phyloP scores from a whole-genome alignment of 2,888 invertebrate species.

The Ectropis crepuscularia region DNA sequence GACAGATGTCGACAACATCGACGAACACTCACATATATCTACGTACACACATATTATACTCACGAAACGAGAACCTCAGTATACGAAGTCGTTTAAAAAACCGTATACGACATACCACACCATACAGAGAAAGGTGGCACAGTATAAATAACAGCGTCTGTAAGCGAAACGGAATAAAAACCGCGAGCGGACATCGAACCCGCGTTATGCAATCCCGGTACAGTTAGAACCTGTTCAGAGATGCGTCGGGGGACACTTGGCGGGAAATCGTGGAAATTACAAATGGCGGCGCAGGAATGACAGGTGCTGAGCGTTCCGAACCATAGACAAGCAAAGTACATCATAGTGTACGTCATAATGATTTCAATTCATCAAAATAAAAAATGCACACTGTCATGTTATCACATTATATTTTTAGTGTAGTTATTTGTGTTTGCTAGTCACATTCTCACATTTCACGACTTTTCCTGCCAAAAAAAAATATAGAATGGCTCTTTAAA shows the following conservation, averaged over 20 bases:
- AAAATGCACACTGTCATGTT: too few relatives aligned
- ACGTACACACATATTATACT: too few relatives aligned
- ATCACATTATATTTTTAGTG: too few relatives aligned
- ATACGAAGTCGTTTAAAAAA: too few relatives aligned
- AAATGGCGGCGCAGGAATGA: background rate
- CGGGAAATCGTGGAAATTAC: constrained; percentile 9
- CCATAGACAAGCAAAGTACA: background rate
- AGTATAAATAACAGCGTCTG: constrained; percentile 1
- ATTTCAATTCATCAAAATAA: too few relatives aligned
- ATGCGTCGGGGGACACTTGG: background rate
- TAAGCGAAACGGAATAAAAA: constrained; percentile 28
- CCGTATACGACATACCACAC: background rate
- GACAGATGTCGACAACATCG: too few relatives aligned
- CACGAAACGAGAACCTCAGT: too few relatives aligned
- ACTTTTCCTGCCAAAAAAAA: too few relatives aligned
- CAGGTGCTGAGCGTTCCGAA: background rate
- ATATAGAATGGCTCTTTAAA: too few relatives aligned
- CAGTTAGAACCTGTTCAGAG: constrained; percentile 42
- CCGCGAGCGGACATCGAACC: constrained; percentile 61
- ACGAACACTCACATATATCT: too few relatives aligned
- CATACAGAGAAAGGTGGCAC: constrained; percentile 13
- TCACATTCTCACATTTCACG: too few relatives aligned
- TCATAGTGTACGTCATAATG: background rate
- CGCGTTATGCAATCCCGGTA: constrained; percentile 42
- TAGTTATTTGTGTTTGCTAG: too few relatives aligned